Conservation (phyloP, 2,888 invertebrate genomes). For the Luperina testacea region DNA sequence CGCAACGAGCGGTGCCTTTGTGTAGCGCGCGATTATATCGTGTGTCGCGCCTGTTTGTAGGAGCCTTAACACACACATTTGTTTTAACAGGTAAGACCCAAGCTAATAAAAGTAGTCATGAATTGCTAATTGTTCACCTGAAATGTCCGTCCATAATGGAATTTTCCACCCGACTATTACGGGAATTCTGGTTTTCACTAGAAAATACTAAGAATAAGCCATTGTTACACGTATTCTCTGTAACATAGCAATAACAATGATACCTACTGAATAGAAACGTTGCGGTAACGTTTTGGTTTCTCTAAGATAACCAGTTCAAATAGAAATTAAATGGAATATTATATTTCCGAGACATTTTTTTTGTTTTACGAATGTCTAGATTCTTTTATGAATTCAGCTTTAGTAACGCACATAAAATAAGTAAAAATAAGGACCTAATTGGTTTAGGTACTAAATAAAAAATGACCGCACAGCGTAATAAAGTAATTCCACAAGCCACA, state of each 20-base stretch:
- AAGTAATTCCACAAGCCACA: slow-evolving; percentile 20
- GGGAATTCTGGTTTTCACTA: neutral
- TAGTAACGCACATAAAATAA: neutral
- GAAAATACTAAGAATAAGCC: neutral
- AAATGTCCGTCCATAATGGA: neutral
- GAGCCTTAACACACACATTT: too few relatives aligned
- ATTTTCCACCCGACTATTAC: neutral
- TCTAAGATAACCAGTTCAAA: slow-evolving; percentile 1
- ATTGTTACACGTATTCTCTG: neutral
- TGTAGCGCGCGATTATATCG: too few relatives aligned
- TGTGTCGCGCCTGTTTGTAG: too few relatives aligned
- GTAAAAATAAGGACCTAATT: neutral
- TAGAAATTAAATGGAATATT: neutral
- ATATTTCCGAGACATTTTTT: neutral
- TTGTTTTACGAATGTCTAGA: neutral
- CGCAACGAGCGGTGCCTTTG: too few relatives aligned
- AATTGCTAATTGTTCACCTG: too few relatives aligned
- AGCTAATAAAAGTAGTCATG: too few relatives aligned
- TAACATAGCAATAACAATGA: neutral
- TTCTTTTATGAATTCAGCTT: neutral
- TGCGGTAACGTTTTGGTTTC: neutral
- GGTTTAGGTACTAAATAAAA: neutral
- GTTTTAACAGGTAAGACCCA: too few relatives aligned
- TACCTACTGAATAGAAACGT: neutral
- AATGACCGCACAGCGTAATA: neutral